Conservation (phyloP, 2,113 vertebrate genomes). For the Lamprologus callipterus region DNA sequence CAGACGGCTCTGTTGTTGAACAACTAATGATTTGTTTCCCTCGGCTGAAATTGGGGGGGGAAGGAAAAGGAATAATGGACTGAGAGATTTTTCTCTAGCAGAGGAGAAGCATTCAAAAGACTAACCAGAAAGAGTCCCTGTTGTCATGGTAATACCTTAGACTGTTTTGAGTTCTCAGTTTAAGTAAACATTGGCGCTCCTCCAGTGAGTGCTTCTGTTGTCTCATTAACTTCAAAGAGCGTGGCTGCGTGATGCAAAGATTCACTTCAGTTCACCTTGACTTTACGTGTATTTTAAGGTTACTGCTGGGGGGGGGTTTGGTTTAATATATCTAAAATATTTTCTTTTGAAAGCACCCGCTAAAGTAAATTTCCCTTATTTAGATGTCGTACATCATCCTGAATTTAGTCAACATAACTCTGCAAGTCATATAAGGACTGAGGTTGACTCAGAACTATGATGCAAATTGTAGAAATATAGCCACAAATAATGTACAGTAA, state of each 20-base stretch:
- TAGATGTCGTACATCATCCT: not conserved
- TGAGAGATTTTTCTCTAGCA: not conserved
- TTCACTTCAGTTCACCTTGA: not conserved
- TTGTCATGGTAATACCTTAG: constrained; percentile 1
- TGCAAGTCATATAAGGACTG: not conserved
- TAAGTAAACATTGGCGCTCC: not conserved
- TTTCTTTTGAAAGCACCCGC: not conserved
- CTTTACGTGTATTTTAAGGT: not conserved
- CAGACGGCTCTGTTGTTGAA: not conserved
- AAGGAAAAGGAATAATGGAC: not conserved
- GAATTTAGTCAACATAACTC: not conserved
- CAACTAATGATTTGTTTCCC: constrained; percentile 39
- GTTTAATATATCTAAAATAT: not conserved
- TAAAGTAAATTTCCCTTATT: not conserved
- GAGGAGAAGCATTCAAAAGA: not conserved
- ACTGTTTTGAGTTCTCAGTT: not conserved
- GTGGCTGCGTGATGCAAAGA: not conserved
- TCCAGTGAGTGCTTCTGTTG: not conserved
- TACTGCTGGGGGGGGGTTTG: not conserved
- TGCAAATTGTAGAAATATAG: not conserved
- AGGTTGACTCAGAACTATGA: not conserved
- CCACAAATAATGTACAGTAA: not conserved
- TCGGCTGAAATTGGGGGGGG: not conserved
- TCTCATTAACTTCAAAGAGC: constrained; percentile 9
- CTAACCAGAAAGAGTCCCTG: not conserved